phyloP scores from a whole-genome alignment of 2,113 vertebrate genomes.

The Trematomus loennbergii region DNA sequence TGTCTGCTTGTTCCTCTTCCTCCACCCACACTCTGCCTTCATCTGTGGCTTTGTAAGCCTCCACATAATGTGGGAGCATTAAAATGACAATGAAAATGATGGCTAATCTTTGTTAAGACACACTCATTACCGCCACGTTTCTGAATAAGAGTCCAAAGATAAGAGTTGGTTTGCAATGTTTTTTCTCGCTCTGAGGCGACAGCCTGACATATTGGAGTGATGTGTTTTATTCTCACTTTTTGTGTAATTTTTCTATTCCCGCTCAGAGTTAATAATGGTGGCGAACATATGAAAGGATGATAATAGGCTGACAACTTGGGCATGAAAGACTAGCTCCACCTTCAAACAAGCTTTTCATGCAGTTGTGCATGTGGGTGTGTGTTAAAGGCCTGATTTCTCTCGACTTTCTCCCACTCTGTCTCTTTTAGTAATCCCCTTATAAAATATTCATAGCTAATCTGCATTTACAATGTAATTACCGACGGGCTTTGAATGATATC shows the following conservation, averaged over 20 bases:
- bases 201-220: conserved; percentile 76
- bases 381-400: conserved; percentile 70
- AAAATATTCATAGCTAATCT: conserved; percentile 86
- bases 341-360: conserved; percentile 81
- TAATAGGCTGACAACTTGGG: conserved; percentile 83
- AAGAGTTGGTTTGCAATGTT: conserved; percentile 75
- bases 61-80: conserved; percentile 80
- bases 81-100: conserved; percentile 84
- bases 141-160: conserved; percentile 78
- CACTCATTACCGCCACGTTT: conserved; percentile 79
- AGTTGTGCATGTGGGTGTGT: conserved; percentile 74
- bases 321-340: conserved; percentile 77
- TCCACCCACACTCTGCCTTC: conserved; percentile 78
- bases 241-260: conserved; percentile 61
- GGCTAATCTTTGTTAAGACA: conserved; percentile 85
- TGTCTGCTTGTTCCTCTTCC: conserved; percentile 69
- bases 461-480: conserved; percentile 84
- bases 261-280: conserved; percentile 79
- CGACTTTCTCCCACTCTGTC: conserved; percentile 60
- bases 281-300: conserved; percentile 84
- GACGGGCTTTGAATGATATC: conserved; percentile 76
- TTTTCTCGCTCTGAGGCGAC: conserved; percentile 61
- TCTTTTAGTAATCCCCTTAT: conserved; percentile 82
- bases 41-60: conserved; percentile 79
- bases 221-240: conserved; percentile 75